Conservation (phyloP, 2,888 invertebrate genomes). For the Stenoptilia bipunctidactyla region DNA sequence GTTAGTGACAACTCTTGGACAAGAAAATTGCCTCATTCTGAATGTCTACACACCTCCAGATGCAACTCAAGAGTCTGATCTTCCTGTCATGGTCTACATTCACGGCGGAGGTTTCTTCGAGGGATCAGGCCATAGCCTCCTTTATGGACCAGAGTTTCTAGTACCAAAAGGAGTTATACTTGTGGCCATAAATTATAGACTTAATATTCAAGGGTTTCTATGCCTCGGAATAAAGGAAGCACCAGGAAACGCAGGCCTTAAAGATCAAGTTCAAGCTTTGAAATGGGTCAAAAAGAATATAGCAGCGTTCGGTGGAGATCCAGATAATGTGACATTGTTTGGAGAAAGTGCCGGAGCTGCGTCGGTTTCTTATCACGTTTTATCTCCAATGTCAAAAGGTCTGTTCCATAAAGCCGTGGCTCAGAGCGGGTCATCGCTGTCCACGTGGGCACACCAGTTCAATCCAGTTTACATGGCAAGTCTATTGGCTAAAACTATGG, state of each 20-base stretch:
- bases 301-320: constrained; percentile 47
- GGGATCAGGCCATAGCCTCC: constrained; percentile 43
- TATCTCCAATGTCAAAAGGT: constrained; percentile 43
- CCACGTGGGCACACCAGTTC: constrained; percentile 49
- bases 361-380: constrained; percentile 43
- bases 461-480: constrained; percentile 45
- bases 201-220: constrained; percentile 73
- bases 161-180: constrained; percentile 42
- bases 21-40: constrained; percentile 46
- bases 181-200: constrained; percentile 56
- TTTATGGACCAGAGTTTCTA: constrained; percentile 51
- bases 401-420: constrained; percentile 52
- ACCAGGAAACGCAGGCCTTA: constrained; percentile 76
- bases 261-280: constrained; percentile 58
- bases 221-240: constrained; percentile 74
- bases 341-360: constrained; percentile 61
- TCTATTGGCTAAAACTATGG: constrained; percentile 40
- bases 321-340: constrained; percentile 49
- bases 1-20: constrained; percentile 28
- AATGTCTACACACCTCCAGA: constrained; percentile 38
- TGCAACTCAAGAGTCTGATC: constrained; percentile 14
- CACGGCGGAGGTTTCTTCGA: constrained; percentile 59
- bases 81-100: constrained; percentile 57
- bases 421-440: constrained; percentile 53
- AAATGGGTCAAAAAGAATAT: constrained; percentile 53